A percentile compares a stretch with the other conserved stretches of the same genome.
phyloP scores from a whole-genome alignment of 2,113 vertebrate genomes.

The Crotalus helleri region DNA sequence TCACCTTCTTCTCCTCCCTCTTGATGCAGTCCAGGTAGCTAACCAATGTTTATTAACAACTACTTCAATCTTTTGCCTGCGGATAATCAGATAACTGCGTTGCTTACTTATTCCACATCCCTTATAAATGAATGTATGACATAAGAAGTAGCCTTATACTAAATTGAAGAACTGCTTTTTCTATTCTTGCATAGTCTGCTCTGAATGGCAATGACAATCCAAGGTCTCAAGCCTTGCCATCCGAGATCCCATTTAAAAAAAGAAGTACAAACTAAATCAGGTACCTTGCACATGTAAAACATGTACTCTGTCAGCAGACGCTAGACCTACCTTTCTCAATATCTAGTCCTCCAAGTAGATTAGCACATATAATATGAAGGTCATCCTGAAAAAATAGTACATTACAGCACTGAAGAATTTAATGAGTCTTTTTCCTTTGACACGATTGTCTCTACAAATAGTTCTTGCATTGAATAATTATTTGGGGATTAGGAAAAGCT shows the following conservation, averaged over 20 bases:
- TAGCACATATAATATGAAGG: conserved; percentile 49
- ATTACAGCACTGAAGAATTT: conserved; percentile 36
- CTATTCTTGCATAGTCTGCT: background rate
- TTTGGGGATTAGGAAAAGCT: conserved; percentile 67
- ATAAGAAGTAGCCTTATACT: background rate
- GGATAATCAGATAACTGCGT: background rate
- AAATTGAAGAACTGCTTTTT: background rate
- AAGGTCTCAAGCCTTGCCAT: background rate
- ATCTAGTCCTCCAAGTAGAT: background rate
- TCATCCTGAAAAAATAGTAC: conserved; percentile 10
- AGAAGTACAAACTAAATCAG: background rate
- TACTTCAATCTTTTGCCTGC: background rate
- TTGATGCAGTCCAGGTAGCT: background rate
- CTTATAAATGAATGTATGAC: background rate
- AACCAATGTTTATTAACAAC: background rate
- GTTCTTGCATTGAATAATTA: conserved; percentile 63
- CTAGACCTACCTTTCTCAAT: background rate
- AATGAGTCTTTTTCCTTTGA: conserved; percentile 48
- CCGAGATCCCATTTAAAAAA: background rate
- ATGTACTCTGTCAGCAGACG: background rate
- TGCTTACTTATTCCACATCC: background rate
- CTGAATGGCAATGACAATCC: background rate
- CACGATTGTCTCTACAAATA: conserved; percentile 56
- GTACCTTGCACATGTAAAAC: background rate
- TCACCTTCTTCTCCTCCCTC: too few species aligned